Conservation (phyloP, 2,888 invertebrate species). For the Xestia xanthographa region DNA sequence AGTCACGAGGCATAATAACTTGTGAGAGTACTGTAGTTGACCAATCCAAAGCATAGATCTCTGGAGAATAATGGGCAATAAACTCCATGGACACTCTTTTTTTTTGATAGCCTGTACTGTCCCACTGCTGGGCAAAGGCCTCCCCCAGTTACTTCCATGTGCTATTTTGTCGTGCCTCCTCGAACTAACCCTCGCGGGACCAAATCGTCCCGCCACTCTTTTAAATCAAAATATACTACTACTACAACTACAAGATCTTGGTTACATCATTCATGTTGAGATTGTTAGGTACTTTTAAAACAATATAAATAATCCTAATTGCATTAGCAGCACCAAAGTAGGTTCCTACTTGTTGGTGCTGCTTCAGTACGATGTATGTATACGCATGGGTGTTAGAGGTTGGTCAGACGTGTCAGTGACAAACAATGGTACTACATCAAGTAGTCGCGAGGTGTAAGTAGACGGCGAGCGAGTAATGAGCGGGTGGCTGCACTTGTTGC, state of each 20-base stretch:
- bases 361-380: neutral
- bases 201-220: too few relatives aligned
- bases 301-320: neutral
- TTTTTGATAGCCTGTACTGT: too few relatives aligned
- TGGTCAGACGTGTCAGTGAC: neutral
- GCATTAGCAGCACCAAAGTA: neutral
- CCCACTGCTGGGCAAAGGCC: too few relatives aligned
- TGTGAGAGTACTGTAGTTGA: neutral
- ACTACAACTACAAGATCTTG: too few relatives aligned
- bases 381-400: neutral
- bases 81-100: neutral
- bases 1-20: neutral
- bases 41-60: neutral
- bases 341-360: neutral
- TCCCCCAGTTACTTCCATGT: too few relatives aligned
- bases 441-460: slow-evolving; percentile 4
- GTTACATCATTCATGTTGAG: neutral
- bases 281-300: neutral
- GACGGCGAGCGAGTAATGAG: slow-evolving; percentile 49
- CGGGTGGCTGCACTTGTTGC: slow-evolving; percentile 71
- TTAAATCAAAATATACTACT: too few relatives aligned
- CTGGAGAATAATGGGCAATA: neutral
- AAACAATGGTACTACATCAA: neutral
- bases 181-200: too few relatives aligned
- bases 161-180: too few relatives aligned